phyloP scores from a whole-genome alignment of 2,797 vertebrate genomes.

The Diceros bicornis region DNA sequence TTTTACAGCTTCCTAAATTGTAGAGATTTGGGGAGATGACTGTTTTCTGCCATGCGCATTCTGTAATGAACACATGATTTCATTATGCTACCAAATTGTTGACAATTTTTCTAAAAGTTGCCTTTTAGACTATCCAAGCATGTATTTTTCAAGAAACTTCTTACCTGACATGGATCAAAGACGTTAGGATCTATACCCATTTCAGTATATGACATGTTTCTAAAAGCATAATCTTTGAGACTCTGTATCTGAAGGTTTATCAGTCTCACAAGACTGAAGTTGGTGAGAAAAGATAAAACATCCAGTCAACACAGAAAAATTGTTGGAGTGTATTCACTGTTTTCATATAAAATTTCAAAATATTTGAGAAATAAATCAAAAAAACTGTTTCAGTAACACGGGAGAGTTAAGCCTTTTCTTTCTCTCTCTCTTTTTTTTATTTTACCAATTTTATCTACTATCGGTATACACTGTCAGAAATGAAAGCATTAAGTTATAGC shows the following conservation, averaged over 20 bases:
- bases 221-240: neutral
- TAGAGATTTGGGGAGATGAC: neutral
- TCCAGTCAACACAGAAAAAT: neutral
- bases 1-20: neutral
- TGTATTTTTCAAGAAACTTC: neutral
- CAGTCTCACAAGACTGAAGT: neutral
- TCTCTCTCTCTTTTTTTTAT: too few species aligned
- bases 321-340: neutral
- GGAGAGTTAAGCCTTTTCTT: neutral
- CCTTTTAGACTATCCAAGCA: neutral
- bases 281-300: neutral
- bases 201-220: neutral
- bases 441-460: neutral
- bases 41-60: neutral
- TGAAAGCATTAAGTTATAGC: neutral
- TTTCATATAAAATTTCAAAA: neutral
- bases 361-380: neutral
- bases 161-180: neutral
- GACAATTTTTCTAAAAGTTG: neutral
- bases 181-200: neutral
- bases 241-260: neutral
- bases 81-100: neutral
- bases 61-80: neutral
- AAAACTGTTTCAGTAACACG: neutral
- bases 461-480: neutral